Evolutionary conservation across 2,113 vertebrate species (phyloP), one percentile per base, ranked within the genome.

Genomic region (Entomyzon cyanotis): DNA sequence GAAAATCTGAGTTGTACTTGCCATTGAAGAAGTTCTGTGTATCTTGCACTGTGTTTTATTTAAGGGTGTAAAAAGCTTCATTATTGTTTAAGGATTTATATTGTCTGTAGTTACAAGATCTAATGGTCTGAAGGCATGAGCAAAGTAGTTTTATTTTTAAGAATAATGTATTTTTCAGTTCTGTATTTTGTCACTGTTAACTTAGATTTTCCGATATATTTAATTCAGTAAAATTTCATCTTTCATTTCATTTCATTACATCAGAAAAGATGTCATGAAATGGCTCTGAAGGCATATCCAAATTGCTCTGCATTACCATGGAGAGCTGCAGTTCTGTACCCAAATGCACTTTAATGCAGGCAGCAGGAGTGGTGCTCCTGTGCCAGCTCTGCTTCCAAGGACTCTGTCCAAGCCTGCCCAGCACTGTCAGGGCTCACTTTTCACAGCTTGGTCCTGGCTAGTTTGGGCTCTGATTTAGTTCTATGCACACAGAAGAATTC

Each of bases 11-110:
- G 63, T 70, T 81, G 15, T 42, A 6, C 16, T 82, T 87, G 7
- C 3, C 17, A 22, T 20, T 0, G 0, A 83, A n/a, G 11, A 64
- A 33, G 31, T 56, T 85, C 59, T 8, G 1, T 11, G 4, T 5
- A 0, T 7, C 15, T 15, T 13, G 41, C n/a, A 15, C 19, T 80
- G 80, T 16, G 22, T 62, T 65, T 31, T 41, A 30, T 37, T 49
- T 55, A 8, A 33, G 15, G 12, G 11, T 31, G 37, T 68, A 68
- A 67, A 68, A 67, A 79, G 10, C 12, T 27, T 82, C 23, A 1
- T 53, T 63, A 21, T 47, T 44, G 15, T 41, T 30, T 27, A 27
- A 65, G 23, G 47, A n/a, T 74, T 73, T 76, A 3, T 69, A 2
- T 25, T 83, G 13, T 28, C 18, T 77, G 24, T 71, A 58, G 27